Base-by-base conservation (phyloP, 2,797 vertebrate species). In the Phylloscopus collybita region DNA sequence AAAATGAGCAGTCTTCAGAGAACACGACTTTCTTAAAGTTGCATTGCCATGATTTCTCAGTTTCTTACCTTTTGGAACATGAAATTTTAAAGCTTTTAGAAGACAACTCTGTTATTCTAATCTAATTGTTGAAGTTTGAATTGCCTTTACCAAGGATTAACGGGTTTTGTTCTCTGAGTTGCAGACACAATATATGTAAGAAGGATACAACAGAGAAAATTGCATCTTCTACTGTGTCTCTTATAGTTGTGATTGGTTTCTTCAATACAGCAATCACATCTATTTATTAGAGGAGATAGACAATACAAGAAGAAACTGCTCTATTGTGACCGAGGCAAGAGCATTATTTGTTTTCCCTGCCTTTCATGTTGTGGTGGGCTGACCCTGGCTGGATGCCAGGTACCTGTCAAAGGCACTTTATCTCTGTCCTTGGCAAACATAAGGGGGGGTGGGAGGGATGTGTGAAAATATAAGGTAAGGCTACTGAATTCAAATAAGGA, bases 271-370 rank as follows among this genome's bases (percentile, higher is more conserved):
- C 19, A 59, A 38, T 80, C 57, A 17, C 3, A 50, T 61, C 6
- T 66, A 73, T 54, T 85, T 87, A 57, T 83, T 92, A 86, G 49
- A 80, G n/a, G 13, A 88, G n/a, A n/a, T n/a, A n/a, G n/a, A n/a
- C n/a, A n/a, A n/a, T n/a, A n/a, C n/a, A n/a, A n/a, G n/a, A n/a
- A n/a, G n/a, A n/a, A n/a, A n/a, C n/a, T n/a, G n/a, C n/a, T n/a
- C n/a, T n/a, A n/a, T n/a, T n/a, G n/a, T n/a, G n/a, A n/a, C n/a
- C n/a, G n/a, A n/a, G 30, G 36, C 9, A 88, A 64, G 5, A 51
- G 5, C 11, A 80, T 25, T 30, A 22, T 59, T 86, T 85, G 38
- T 72, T 61, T 44, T 5, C 40, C 11, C 10, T 44, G 6, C 8
- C 53, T 56, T 76, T 70, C 29, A 22, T 36, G 6, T 15, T 64